Evolutionary conservation across 1,140 invertebrate species (phyloP).

Genomic region (Belonocnema kinseyi): DNA sequence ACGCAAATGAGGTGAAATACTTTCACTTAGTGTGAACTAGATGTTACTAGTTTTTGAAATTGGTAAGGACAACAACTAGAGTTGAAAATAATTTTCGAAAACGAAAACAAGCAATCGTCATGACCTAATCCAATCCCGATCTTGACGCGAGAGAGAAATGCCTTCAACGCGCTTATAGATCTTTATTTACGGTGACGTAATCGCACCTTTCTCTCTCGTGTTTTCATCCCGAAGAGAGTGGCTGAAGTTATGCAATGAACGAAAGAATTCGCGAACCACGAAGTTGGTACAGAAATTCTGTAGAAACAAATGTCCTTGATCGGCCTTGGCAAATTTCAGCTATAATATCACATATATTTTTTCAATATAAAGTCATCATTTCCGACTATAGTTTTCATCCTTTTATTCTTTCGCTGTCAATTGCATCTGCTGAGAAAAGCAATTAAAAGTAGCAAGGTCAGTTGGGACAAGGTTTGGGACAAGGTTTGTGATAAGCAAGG

Average conservation of each 20-base stretch:
- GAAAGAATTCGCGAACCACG: conserved; percentile 4
- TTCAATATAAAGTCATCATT: not conserved
- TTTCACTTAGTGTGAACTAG: not conserved
- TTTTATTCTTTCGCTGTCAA: not conserved
- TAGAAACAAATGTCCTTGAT: conserved; percentile 10
- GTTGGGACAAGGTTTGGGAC: not conserved
- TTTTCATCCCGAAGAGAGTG: conserved; percentile 49
- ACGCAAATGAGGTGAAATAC: not conserved
- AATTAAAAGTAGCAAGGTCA: not conserved
- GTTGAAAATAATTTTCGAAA: conserved; percentile 33
- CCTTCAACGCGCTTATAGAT: conserved; percentile 53
- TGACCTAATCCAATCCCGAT: conserved; percentile 58
- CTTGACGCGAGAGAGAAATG: conserved; percentile 48
- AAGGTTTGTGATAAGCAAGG: conserved; percentile 16
- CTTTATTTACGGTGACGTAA: conserved; percentile 68
- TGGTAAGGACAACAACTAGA: not conserved
- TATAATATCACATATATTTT: not conserved
- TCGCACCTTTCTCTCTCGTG: conserved; percentile 61
- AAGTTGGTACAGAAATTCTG: not conserved
- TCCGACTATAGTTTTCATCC: not conserved
- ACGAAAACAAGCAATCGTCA: conserved; percentile 43
- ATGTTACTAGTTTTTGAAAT: not conserved
- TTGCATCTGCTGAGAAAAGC: not conserved
- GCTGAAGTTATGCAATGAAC: conserved; percentile 39
- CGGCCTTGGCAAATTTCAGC: conserved; percentile 20